Evolutionary conservation across 2,888 invertebrate genomes (phyloP), one percentile per base, ranked within the genome.

Genomic region (Lithophane semibrunnea): DNA sequence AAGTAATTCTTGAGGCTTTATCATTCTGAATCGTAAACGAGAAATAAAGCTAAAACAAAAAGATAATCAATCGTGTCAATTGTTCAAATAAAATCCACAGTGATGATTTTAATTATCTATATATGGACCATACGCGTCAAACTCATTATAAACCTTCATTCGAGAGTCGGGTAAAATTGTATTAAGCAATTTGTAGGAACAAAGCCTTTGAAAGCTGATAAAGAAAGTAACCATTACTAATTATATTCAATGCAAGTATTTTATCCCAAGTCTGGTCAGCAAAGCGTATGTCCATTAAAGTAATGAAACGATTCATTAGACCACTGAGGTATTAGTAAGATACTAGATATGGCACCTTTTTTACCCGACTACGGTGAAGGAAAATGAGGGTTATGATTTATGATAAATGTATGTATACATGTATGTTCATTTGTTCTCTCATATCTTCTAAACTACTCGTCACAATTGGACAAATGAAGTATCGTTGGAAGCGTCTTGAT

Each of bases 261-360:
- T 70, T 21, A 37, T 63, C 4, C 58, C n/a, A 29, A 60, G 49
- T 74, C 69, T 12, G 37, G 75, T 44, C 63, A 75, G 49, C 67
- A 60, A 69, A 73, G 73, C 24, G n/a, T 56, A 58, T 75, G 54
- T 66, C 78, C 29, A 74, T 84, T 82, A 74, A 13, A 72, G 73
- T 37, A 78, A 85, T 80, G 64, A 76, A 84, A 77, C 65, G 77
- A 82, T 85, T 79, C 80, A 80, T 84, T 79, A 80, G n/a, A 70
- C 58, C 52, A 70, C 70, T 78, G 70, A 70, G 49, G 21, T 9
- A 1, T 69, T n/a, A 4, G 49, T 13, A 75, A 44, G 13, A 16
- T 49, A 12, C 0, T 49, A 82, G 54, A 66, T n/a, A 7, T n/a
- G 76, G 47, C 24, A n/a, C 1, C 7, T 49, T 49, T 49, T 47